These are phyloP conservation scores for Petrophora chlorosata DNA, from an alignment of 2,888 invertebrate genomes.

Conservation along the genomic window DNA sequence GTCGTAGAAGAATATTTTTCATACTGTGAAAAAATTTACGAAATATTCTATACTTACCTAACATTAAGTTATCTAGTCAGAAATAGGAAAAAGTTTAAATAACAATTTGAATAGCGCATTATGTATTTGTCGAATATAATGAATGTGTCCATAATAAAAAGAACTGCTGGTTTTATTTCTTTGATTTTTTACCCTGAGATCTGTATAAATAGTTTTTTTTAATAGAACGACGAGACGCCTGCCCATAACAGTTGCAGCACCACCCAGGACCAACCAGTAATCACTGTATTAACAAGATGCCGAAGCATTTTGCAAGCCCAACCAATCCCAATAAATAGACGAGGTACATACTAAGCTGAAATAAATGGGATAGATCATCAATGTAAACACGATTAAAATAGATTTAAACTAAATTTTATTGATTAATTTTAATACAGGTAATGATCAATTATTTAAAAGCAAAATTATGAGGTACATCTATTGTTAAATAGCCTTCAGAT, in stretches of 20 bases:
- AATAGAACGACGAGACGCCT: background rate
- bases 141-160: slow-evolving; percentile 32
- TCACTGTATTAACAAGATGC: too few relatives aligned
- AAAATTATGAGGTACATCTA: slow-evolving; percentile 66
- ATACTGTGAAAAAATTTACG: too few relatives aligned
- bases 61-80: slow-evolving; percentile 19
- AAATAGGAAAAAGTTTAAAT: slow-evolving; percentile 4
- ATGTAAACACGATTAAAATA: slow-evolving; percentile 41
- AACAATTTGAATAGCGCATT: slow-evolving; percentile 11
- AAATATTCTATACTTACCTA: too few relatives aligned
- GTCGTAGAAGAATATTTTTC: too few relatives aligned
- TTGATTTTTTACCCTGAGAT: background rate
- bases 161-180: slow-evolving; percentile 38
- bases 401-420: slow-evolving; percentile 71
- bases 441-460: slow-evolving; percentile 66
- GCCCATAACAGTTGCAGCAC: too few relatives aligned
- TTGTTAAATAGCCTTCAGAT: slow-evolving; percentile 60
- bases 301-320: too few relatives aligned
- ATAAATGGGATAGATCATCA: background rate
- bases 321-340: background rate
- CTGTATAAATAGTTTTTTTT: background rate
- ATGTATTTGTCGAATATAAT: slow-evolving; percentile 29
- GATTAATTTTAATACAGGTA: slow-evolving; percentile 68
- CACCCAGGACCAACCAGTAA: too few relatives aligned
- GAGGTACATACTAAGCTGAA: background rate